These are phyloP conservation scores for Hirtodrosophila cameraria DNA, from an alignment of 2,888 invertebrate genomes.

Conservation along the genomic window DNA sequence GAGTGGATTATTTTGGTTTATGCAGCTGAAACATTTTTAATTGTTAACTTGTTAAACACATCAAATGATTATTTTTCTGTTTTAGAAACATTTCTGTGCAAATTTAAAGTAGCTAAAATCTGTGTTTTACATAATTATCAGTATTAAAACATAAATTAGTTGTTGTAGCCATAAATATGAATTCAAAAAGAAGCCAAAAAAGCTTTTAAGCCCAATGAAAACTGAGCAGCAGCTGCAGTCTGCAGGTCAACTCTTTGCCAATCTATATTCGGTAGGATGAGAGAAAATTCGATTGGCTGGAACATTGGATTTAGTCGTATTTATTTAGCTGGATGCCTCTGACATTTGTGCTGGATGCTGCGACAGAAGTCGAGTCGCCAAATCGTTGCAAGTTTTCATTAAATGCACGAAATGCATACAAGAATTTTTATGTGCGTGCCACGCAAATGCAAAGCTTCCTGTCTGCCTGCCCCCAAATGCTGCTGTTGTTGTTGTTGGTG, in stretches of 20 bases:
- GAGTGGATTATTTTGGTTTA: too few species aligned
- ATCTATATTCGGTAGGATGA: too few species aligned
- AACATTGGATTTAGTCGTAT: background rate
- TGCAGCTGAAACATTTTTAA: too few species aligned
- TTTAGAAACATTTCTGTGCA: too few species aligned
- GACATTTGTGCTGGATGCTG: background rate
- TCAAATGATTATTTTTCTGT: too few species aligned
- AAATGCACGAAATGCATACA: slow-evolving; percentile 62
- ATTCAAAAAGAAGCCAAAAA: too few species aligned
- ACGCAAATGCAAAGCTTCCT: slow-evolving; percentile 17
- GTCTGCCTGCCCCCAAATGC: slow-evolving; percentile 3
- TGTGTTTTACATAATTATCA: too few species aligned
- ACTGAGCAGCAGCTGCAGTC: background rate
- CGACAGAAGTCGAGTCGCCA: slow-evolving; percentile 9
- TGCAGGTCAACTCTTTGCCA: background rate
- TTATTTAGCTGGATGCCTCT: background rate
- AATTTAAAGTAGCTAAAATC: too few species aligned
- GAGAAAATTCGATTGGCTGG: background rate
- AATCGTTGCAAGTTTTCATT: slow-evolving; percentile 49
- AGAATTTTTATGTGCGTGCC: slow-evolving; percentile 57
- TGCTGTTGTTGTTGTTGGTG: slow-evolving; percentile 2
- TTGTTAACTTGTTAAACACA: too few species aligned
- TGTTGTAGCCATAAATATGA: background rate
- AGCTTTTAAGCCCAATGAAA: background rate
- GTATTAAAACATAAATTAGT: too few species aligned